Evolutionary conservation across 2,797 vertebrate species (phyloP).

Genomic region (Enteromius argenteus): DNA sequence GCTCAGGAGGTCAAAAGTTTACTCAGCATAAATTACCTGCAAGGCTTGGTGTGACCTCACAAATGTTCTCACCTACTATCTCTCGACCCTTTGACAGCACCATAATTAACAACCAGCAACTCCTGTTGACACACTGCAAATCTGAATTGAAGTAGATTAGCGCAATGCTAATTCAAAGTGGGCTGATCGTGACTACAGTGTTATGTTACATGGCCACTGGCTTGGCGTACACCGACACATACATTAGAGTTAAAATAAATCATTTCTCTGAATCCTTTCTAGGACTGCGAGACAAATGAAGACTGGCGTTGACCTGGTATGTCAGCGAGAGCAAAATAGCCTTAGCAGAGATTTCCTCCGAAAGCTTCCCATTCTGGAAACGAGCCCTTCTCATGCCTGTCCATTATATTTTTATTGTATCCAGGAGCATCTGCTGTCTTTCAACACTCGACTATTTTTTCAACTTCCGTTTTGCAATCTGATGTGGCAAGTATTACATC

Average conservation of each 20-base stretch:
- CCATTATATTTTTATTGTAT: conserved; percentile 40
- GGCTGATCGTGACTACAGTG: conserved; percentile 4
- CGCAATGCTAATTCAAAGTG: conserved; percentile 34
- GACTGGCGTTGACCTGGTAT: conserved; percentile 62
- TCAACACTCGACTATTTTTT: conserved; percentile 23
- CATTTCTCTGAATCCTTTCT: conserved; percentile 30
- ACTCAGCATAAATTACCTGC: conserved; percentile 80
- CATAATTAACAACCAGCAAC: conserved; percentile 73
- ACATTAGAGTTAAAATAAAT: conserved; percentile 37
- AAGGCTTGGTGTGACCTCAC: conserved; percentile 73
- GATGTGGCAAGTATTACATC: conserved; percentile 15
- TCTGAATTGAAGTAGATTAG: conserved; percentile 37
- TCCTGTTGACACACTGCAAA: conserved; percentile 57
- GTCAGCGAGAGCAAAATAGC: conserved; percentile 61
- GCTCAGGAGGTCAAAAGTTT: conserved; percentile 80
- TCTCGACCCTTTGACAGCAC: conserved; percentile 61
- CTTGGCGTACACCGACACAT: conserved; percentile 9
- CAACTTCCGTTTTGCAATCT: conserved; percentile 1
- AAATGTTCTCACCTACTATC: conserved; percentile 76
- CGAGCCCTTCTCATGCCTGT: conserved; percentile 26
- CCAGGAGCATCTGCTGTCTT: conserved; percentile 33
- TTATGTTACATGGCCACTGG: conserved; percentile 22
- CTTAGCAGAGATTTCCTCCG: conserved; percentile 53
- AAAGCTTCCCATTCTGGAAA: conserved; percentile 47
- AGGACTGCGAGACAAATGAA: conserved; percentile 42